A percentile compares a stretch with the other conserved stretches of the same genome.
These are phyloP conservation scores for Tretioscincus oriximinensis DNA, from an alignment of 2,113 vertebrate species.

Conservation along the genomic window DNA sequence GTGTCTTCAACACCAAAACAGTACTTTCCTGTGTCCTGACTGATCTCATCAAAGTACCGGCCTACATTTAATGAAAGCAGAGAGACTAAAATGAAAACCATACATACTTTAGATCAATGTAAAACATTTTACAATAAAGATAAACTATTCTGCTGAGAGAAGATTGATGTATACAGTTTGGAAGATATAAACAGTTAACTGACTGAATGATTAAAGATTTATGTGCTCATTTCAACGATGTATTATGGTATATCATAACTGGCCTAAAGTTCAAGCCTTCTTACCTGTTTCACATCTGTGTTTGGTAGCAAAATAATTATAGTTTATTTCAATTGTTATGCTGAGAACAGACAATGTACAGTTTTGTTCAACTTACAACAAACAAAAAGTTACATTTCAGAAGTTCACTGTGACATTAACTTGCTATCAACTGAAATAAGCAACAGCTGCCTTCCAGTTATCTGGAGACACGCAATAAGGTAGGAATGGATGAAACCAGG, in stretches of 20 bases:
- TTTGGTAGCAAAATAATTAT: not conserved
- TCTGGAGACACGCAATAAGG: not conserved
- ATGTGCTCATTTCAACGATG: too few species aligned
- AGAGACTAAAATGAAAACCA: not conserved
- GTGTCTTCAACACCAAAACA: slow-evolving; percentile 99
- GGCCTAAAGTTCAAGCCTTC: not conserved
- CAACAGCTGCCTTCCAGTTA: not conserved
- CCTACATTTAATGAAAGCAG: slow-evolving; percentile 71
- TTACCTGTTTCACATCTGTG: too few species aligned
- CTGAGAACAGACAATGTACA: not conserved
- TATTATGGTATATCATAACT: not conserved
- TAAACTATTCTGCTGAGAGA: not conserved
- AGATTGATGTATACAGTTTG: too few species aligned
- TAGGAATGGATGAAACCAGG: not conserved
- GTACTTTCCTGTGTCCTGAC: slow-evolving; percentile 98
- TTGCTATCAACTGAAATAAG: not conserved
- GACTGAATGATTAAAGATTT: not conserved
- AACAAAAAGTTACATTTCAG: not conserved
- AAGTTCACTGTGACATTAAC: not conserved
- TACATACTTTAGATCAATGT: accelerated
- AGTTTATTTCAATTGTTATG: not conserved
- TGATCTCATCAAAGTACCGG: slow-evolving; percentile 98
- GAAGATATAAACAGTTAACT: not conserved
- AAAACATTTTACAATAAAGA: not conserved
- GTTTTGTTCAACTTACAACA: not conserved